Evolutionary conservation across 2,113 vertebrate genomes (phyloP).

Genomic region (Spea multiplicata): DNA sequence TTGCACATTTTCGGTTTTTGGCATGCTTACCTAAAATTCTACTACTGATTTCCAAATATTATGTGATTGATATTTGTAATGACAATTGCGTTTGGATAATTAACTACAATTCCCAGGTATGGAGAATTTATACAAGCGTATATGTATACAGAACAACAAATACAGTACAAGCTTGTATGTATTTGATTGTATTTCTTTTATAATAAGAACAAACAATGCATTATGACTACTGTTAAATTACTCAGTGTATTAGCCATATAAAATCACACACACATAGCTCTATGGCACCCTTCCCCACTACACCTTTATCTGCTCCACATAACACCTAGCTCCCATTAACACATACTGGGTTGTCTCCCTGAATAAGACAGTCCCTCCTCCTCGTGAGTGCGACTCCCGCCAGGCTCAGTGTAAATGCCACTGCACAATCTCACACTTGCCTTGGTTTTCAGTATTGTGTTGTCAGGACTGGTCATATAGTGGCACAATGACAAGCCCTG

Average conservation of each 20-base stretch:
- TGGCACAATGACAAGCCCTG: background rate
- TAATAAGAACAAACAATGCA: too few relatives aligned
- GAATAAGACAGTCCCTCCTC: fast-evolving
- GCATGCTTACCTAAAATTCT: too few relatives aligned
- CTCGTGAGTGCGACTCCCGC: fast-evolving
- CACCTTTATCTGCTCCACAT: background rate
- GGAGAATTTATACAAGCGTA: too few relatives aligned
- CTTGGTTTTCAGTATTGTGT: slow-evolving; percentile 28
- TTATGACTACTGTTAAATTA: background rate
- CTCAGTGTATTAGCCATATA: background rate
- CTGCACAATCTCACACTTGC: slow-evolving; percentile 32
- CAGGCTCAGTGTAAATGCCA: slow-evolving; percentile 42
- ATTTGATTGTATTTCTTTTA: too few relatives aligned
- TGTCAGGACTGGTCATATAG: slow-evolving; percentile 10
- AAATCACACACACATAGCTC: background rate
- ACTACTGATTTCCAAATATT: too few relatives aligned
- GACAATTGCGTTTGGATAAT: too few relatives aligned
- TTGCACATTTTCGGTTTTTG: too few relatives aligned
- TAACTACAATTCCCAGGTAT: too few relatives aligned
- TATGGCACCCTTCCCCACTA: background rate
- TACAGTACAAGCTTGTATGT: too few relatives aligned
- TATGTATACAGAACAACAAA: too few relatives aligned
- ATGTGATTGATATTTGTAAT: too few relatives aligned
- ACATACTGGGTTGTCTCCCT: background rate
- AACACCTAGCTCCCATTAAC: background rate